Base-by-base conservation (phyloP, 2,113 vertebrate genomes). In the Gobius niger region DNA sequence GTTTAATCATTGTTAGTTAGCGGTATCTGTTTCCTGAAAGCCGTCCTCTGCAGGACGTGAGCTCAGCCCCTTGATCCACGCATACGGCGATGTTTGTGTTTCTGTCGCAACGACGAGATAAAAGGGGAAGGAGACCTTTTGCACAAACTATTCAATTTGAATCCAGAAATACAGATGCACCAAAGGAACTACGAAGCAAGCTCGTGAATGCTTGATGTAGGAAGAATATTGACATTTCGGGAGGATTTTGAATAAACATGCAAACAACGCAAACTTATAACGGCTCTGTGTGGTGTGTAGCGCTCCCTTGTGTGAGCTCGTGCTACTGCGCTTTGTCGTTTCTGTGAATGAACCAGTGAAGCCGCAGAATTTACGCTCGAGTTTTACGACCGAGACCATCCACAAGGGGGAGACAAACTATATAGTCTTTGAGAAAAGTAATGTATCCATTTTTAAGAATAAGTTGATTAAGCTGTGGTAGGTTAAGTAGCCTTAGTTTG, bases 1-100 rank as follows among this genome's bases (percentile, higher is more conserved):
- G 1, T 85, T 85, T 88, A 64, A 80, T 15, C 3, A 0, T 13
- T 10, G 44, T 34, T 53, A 14, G 41, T 73, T 75, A 74, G 78
- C 70, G 44, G 62, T 80, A 46, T 75, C 80, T 66, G 73, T 83
- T 88, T 90, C 89, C 87, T 87, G 82, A 41, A 84, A 42, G 34
- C 52, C 77, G 69, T 77, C 42, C 34, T 59, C 60, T 15, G 34
- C 72, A 85, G 82, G 82, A 87, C 73, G 74, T 67, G 75, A 12
- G 61, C 63, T 69, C 74, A 59, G 68, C 75, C 72, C 63, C 19
- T 77, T 50, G 16, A 8, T 53, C 65, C 56, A 77, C 83, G 76
- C 83, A 84, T 81, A 12, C 52, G 57, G 3, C 16, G 14, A 52
- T n/a, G 52, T 41, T 67, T 16, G 47, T 24, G 54, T 47, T 70